Evolutionary conservation across 2,888 invertebrate genomes (phyloP).

Genomic region (Caenorhabditis angaria): DNA sequence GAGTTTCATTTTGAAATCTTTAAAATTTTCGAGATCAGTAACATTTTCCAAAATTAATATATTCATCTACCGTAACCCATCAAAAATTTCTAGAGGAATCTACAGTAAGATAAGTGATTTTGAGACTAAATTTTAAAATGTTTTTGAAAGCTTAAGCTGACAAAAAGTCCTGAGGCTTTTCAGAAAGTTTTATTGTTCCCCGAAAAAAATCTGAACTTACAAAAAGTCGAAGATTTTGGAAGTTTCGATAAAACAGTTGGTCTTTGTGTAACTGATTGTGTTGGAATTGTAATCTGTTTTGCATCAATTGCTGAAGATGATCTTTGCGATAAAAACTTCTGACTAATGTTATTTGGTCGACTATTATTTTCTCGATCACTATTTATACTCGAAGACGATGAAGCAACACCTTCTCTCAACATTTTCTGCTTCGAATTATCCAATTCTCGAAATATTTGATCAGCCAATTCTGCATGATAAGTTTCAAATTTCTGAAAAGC

Average conservation of each 20-base stretch:
- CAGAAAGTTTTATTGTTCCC: conserved; percentile 6
- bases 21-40: too few relatives aligned
- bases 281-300: conserved; percentile 9
- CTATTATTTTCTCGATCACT: conserved; percentile 25
- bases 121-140: background rate
- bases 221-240: conserved; percentile 2
- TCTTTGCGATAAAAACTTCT: conserved; percentile 33
- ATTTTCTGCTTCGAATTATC: conserved; percentile 30
- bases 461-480: conserved; percentile 21
- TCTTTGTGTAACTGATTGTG: background rate
- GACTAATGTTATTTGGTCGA: conserved; percentile 17
- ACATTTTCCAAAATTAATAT: too few relatives aligned
- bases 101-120: too few relatives aligned
- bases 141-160: conserved; percentile 9
- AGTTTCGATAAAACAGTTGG: background rate
- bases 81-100: too few relatives aligned
- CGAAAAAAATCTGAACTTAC: background rate
- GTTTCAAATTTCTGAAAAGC: conserved; percentile 24
- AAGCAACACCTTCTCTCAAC: conserved; percentile 20
- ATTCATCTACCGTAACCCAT: too few relatives aligned
- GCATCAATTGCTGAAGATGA: conserved; percentile 38
- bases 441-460: conserved; percentile 22
- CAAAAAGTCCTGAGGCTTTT: background rate
- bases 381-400: conserved; percentile 22
- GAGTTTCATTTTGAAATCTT: background rate